Percentiles rank a stretch among this genome's conserved stretches.
These are phyloP conservation scores for Epirrhoe alternata DNA, from an alignment of 2,888 invertebrate genomes.

Conservation along the genomic window DNA sequence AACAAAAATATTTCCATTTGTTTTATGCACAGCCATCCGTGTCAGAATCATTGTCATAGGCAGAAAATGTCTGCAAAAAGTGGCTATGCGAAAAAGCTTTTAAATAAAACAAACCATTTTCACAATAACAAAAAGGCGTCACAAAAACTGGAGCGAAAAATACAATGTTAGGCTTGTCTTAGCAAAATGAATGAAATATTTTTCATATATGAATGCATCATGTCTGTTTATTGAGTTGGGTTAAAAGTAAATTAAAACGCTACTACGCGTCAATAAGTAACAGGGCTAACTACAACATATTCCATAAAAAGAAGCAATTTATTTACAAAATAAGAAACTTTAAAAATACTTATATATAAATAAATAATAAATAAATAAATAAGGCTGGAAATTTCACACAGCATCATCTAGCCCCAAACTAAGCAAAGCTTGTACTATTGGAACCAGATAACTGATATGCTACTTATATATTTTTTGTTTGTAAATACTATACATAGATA, in stretches of 20 bases:
- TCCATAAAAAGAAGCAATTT: too few relatives aligned
- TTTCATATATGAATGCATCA: not conserved
- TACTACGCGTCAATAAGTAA: not conserved
- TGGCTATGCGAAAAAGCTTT: constrained; percentile 44
- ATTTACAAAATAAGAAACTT: too few relatives aligned
- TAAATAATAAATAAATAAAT: too few relatives aligned
- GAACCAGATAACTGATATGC: too few relatives aligned
- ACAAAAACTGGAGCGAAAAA: constrained; percentile 28
- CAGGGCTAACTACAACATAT: not conserved
- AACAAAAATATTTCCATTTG: constrained; percentile 27
- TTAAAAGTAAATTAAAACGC: not conserved
- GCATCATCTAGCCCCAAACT: too few relatives aligned
- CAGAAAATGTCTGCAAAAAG: constrained; percentile 40
- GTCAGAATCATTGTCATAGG: constrained; percentile 40
- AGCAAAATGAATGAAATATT: constrained; percentile 11
- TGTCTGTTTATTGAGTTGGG: not conserved
- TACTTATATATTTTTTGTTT: too few relatives aligned
- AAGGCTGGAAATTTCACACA: too few relatives aligned
- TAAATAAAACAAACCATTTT: constrained; percentile 43
- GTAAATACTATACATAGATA: too few relatives aligned
- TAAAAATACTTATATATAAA: too few relatives aligned
- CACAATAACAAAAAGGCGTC: constrained; percentile 23
- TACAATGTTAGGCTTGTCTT: not conserved
- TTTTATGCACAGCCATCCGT: constrained; percentile 26
- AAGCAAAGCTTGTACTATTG: too few relatives aligned